Conservation (phyloP, 2,113 vertebrate genomes). For the Solenodon paradoxus region DNA sequence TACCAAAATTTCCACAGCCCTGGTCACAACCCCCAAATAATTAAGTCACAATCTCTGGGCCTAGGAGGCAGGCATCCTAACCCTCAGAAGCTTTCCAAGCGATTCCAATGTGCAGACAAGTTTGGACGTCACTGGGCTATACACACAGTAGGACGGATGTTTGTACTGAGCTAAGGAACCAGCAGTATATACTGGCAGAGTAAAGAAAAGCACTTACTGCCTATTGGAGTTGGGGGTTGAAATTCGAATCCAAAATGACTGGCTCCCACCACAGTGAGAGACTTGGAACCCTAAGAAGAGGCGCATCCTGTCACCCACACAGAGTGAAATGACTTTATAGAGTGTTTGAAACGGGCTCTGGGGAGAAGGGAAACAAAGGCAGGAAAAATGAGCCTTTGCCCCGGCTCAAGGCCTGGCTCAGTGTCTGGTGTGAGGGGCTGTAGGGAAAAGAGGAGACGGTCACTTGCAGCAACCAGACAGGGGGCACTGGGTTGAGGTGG, state of each 20-base stretch:
- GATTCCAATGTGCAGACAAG: not conserved
- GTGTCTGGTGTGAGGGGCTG: not conserved
- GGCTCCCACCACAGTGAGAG: not conserved
- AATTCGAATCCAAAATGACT: not conserved
- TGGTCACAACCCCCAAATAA: not conserved
- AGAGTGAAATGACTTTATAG: not conserved
- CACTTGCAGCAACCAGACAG: no score
- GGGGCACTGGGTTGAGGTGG: no score
- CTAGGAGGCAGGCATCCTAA: not conserved
- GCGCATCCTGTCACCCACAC: not conserved
- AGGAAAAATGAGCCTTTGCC: not conserved
- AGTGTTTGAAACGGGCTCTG: no score
- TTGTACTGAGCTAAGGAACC: not conserved
- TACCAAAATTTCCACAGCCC: not conserved
- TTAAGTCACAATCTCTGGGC: not conserved
- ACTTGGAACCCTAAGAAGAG: not conserved
- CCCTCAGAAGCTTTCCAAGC: not conserved
- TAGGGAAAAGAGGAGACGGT: not conserved
- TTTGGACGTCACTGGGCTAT: not conserved
- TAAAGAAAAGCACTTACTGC: not conserved
- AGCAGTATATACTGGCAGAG: fast-evolving
- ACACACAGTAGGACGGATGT: not conserved
- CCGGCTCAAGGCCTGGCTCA: no score
- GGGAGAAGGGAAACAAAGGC: not conserved
- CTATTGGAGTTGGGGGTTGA: not conserved